Base-by-base conservation (phyloP, 1,140 invertebrate genomes). In the Megathymus violae region DNA sequence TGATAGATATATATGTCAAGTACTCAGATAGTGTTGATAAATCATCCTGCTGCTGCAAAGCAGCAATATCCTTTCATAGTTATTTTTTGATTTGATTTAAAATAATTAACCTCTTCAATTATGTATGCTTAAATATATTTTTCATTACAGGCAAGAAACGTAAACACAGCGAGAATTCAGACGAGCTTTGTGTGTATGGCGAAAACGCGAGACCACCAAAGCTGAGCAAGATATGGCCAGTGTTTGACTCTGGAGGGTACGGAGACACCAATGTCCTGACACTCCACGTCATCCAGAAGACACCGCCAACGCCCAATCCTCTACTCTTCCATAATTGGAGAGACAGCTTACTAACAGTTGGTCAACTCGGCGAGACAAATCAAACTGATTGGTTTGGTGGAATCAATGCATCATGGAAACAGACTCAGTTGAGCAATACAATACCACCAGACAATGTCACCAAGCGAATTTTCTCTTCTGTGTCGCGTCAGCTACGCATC, bases 221-320 rank as follows among this genome's bases (percentile, higher is more conserved):
- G 58, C 72, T 80, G 11, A 85, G 75, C 63, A 89, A 89, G 54
- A 86, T 90, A 77, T 92, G 91, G 88, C 86, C 88, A 4, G 90
- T 91, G 0, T 91, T 92, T 44, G 91, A 92, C 40, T 91, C 91
- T 1, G 91, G 91, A 85, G 90, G 91, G 69, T 92, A 81, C 27
- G 85, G 87, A 4, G 71, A 85, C n/a, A 71, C 80, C 0, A 51
- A 76, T 1, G 66, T 87, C 3, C 38, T 89, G 2, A 87, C 74
- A 1, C 64, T 88, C 0, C 77, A 88, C 5, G 68, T 86, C 0
- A 4, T 77, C 16, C 76, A 82, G 15, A 87, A 80, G 40, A 38
- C 76, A 4, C 67, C 69, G 13, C 61, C 71, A 0, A 3, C 59
- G 7, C 65, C 69, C 7, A 88, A 91, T 17, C 81, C 86, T 0